Base-by-base conservation (phyloP, 30 jellyfish, hydroid and myxozoan species). In the Aurelia aurita region DNA sequence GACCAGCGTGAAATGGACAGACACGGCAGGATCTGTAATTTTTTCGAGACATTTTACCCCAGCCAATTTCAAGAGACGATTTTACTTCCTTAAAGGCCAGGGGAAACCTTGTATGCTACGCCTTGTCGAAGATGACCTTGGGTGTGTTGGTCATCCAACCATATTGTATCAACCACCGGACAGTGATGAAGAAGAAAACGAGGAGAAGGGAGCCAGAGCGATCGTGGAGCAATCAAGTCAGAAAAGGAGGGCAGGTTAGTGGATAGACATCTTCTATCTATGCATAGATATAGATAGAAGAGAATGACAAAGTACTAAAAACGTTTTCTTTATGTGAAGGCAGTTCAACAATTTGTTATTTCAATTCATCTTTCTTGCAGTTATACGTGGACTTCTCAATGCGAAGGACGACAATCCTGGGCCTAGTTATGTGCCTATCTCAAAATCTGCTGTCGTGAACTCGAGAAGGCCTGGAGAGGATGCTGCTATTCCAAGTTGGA, bases 1-100 rank as follows among this genome's bases (percentile, higher is more conserved):
- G 85, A 9, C 68, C 14, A 73, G 85, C 27, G 85, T 60, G 5
- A 23, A 53, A 12, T 73, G 85, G 85, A 45, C 55, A 21, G 72
- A 70, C 7, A 73, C 72, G 27, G 32, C 53, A 57, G 25, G 44
- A 20, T 73, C 85, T 35, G 85, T 73, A 0, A 54, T 46, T 19
- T 46, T 74, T 18, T 47, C 73, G 0, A 44, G 23, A 22, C 72
- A 74, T 46, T 74, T 74, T 55, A 55, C 20, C 0, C 86, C 86
- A 22, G 75, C 51, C 51, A 44, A 74, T 31, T 74, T 46, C 70
- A 58, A 47, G 70, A 73, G n/a, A n/a, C n/a, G n/a, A 65, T 65
- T n/a, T 65, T 20, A 19, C 27, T 21, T 65, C 20, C 49, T 65
- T 9, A 53, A 65, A 65, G 77, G 77, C 7, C 77, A 65, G 77